Percentiles rank a stretch among this genome's conserved stretches.
Conservation (phyloP, 2,888 invertebrate genomes). For the Tuta absoluta region DNA sequence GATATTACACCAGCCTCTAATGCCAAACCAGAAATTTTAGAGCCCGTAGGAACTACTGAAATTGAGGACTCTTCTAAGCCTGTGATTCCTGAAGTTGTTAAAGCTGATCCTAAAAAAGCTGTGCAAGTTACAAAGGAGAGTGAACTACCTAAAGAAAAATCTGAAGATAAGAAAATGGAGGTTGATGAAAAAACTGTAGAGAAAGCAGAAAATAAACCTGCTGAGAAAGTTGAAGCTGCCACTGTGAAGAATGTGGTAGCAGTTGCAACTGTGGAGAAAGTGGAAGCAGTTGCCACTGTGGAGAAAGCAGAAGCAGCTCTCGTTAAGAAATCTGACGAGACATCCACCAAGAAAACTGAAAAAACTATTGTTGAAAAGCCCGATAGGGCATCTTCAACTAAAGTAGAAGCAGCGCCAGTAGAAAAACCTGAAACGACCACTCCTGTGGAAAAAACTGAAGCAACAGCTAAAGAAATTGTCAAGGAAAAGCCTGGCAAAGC, state of each 20-base stretch:
- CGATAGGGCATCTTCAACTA: slow-evolving; percentile 17
- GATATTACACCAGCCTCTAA: slow-evolving; percentile 54
- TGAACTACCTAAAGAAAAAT: not conserved
- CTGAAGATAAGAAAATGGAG: not conserved
- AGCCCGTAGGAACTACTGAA: slow-evolving; percentile 13
- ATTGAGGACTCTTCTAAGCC: slow-evolving; percentile 8
- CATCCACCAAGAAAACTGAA: slow-evolving; percentile 37
- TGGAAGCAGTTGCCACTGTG: slow-evolving; percentile 19
- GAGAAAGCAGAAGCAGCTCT: slow-evolving; percentile 14
- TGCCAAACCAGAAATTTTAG: slow-evolving; percentile 28
- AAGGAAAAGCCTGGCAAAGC: slow-evolving; percentile 33
- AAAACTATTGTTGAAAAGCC: slow-evolving; percentile 27
- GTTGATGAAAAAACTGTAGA: slow-evolving; percentile 16
- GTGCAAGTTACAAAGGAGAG: not conserved
- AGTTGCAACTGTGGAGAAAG: slow-evolving; percentile 24
- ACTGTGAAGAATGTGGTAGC: slow-evolving; percentile 28
- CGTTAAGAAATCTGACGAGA: slow-evolving; percentile 37
- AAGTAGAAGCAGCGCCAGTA: slow-evolving; percentile 17
- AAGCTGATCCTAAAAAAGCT: not conserved
- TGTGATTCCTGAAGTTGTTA: not conserved
- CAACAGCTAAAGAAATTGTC: slow-evolving; percentile 24
- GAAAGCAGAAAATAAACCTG: not conserved
- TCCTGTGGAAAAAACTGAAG: not conserved
- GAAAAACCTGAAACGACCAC: slow-evolving; percentile 21
- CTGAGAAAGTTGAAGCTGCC: not conserved